These are phyloP conservation scores for Champsocephalus gunnari DNA, from an alignment of 2,797 vertebrate genomes.

Conservation along the genomic window DNA sequence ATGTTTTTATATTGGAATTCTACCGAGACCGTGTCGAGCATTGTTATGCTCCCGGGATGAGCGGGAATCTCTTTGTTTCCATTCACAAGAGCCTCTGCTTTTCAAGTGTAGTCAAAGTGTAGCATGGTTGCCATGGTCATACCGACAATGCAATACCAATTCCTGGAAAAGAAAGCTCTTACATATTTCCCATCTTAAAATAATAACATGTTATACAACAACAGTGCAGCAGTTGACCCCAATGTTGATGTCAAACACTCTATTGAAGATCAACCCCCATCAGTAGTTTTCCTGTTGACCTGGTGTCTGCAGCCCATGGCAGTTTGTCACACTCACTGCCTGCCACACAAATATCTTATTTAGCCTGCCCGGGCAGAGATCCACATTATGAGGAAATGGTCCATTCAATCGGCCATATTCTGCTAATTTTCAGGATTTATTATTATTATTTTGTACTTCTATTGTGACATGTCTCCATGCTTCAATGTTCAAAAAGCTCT, in stretches of 20 bases:
- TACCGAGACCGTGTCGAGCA: not conserved
- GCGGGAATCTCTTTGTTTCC: not conserved
- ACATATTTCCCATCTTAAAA: not conserved
- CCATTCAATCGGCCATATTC: too few relatives aligned
- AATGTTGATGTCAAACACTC: slow-evolving; percentile 5
- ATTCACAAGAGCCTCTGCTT: not conserved
- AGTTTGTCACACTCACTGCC: not conserved
- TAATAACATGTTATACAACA: not conserved
- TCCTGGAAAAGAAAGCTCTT: too few relatives aligned
- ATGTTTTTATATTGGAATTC: not conserved
- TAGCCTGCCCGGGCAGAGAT: not conserved
- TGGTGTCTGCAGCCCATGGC: not conserved
- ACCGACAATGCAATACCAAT: too few relatives aligned
- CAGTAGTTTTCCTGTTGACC: slow-evolving; percentile 20
- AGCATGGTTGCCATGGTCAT: too few relatives aligned
- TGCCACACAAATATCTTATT: slow-evolving; percentile 8
- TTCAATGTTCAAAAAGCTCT: too few relatives aligned
- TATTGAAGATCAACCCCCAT: slow-evolving; percentile 13
- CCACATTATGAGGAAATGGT: too few relatives aligned
- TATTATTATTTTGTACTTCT: too few relatives aligned
- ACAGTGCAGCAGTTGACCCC: slow-evolving; percentile 17
- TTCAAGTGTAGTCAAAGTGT: too few relatives aligned
- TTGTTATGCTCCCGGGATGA: not conserved
- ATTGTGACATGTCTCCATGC: too few relatives aligned
- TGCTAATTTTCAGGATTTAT: too few relatives aligned